phyloP scores from a whole-genome alignment of 2,888 invertebrate species.

The Scaptomyza parva region DNA sequence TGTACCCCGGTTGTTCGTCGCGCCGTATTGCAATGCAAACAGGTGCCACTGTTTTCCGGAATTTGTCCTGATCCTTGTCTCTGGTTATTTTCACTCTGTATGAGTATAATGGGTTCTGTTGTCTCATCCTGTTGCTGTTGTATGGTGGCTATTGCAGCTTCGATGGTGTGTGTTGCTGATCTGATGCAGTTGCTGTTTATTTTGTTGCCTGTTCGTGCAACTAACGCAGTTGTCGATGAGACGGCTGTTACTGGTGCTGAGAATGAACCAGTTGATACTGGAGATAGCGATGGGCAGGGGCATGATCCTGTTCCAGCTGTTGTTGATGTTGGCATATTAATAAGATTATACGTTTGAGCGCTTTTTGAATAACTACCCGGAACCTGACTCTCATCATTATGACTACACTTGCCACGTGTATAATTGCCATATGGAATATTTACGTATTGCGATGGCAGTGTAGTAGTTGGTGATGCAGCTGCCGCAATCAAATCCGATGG shows the following conservation, averaged over 20 bases:
- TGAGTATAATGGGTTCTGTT: constrained; percentile 65
- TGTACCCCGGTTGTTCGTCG: constrained; percentile 85
- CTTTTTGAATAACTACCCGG: constrained; percentile 37
- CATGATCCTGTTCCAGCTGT: constrained; percentile 32
- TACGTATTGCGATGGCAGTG: constrained; percentile 54
- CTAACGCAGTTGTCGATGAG: neutral
- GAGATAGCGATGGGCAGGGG: constrained; percentile 36
- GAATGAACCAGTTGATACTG: neutral
- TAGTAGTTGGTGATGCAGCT: constrained; percentile 34
- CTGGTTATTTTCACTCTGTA: constrained; percentile 26
- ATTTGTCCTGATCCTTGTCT: neutral
- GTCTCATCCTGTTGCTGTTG: constrained; percentile 19
- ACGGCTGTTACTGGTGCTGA: constrained; percentile 16
- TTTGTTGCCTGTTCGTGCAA: neutral
- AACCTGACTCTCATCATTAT: constrained; percentile 36
- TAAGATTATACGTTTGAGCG: constrained; percentile 44
- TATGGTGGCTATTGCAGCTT: neutral
- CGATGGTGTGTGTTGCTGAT: neutral
- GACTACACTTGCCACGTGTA: constrained; percentile 83
- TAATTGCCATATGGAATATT: constrained; percentile 74
- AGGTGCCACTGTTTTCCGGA: constrained; percentile 71
- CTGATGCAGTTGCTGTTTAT: neutral
- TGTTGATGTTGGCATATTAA: neutral
- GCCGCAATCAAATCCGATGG: constrained; percentile 72
- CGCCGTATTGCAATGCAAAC: constrained; percentile 84